These are phyloP conservation scores for Zeugodacus cucurbitae DNA, from an alignment of 1,140 invertebrate species.

Conservation along the genomic window DNA sequence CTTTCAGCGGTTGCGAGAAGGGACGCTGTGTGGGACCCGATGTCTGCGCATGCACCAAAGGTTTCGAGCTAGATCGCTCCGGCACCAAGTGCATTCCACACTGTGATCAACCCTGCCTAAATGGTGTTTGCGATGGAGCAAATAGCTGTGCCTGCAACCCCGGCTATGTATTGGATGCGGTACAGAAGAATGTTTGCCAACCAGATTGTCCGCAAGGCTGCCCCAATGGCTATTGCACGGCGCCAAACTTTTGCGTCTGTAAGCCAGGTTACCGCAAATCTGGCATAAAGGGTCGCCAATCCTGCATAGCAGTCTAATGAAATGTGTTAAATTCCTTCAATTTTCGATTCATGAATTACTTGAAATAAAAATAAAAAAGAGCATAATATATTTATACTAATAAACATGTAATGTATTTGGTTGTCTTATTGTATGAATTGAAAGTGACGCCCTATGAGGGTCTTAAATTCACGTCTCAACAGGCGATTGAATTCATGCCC, in stretches of 20 bases:
- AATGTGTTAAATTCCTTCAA: not conserved
- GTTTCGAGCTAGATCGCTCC: constrained; percentile 60
- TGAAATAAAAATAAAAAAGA: constrained; percentile 1
- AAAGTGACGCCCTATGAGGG: constrained; percentile 50
- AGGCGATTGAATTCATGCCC: constrained; percentile 47
- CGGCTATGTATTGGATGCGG: constrained; percentile 67
- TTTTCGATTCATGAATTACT: not conserved
- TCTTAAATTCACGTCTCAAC: constrained; percentile 55
- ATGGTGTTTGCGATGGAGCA: constrained; percentile 68
- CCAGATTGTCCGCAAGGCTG: constrained; percentile 73
- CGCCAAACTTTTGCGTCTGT: constrained; percentile 71
- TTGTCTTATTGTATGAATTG: constrained; percentile 46
- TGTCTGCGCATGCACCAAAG: constrained; percentile 66
- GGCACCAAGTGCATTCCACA: constrained; percentile 64
- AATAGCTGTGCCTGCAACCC: constrained; percentile 68
- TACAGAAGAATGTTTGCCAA: constrained; percentile 67
- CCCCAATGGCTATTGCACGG: constrained; percentile 72
- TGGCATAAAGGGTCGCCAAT: constrained; percentile 74
- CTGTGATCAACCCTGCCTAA: constrained; percentile 68
- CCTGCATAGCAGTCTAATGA: constrained; percentile 67
- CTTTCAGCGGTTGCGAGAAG: constrained; percentile 66
- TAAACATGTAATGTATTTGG: constrained; percentile 33
- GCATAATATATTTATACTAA: constrained; percentile 5
- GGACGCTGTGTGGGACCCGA: constrained; percentile 70
- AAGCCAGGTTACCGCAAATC: constrained; percentile 72